Conservation (phyloP, 2,797 vertebrate genomes). For the Alcedo quadribrachys region DNA sequence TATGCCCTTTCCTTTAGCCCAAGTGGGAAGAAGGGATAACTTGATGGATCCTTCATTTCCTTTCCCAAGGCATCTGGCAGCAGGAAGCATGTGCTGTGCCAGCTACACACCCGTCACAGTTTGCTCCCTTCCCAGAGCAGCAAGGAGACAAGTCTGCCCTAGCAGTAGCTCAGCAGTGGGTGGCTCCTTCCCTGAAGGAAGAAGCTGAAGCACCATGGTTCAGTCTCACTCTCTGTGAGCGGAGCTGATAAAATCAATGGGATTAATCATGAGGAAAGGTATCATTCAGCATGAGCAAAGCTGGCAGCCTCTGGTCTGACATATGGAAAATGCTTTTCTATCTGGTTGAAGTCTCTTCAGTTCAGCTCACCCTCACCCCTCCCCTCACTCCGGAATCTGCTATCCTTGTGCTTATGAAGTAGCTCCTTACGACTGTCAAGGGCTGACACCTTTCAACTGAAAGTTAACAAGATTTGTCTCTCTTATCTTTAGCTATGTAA, state of each 20-base stretch:
- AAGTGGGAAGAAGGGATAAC: constrained; percentile 39
- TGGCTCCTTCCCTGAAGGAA: constrained; percentile 46
- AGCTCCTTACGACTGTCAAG: not conserved
- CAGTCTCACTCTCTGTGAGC: constrained; percentile 2
- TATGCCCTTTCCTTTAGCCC: constrained; percentile 42
- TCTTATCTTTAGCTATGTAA: not conserved
- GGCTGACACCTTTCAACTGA: not conserved
- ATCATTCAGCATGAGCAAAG: constrained; percentile 43
- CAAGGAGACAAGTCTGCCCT: constrained; percentile 42
- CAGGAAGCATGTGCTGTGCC: constrained; percentile 32
- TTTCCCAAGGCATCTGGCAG: constrained; percentile 66
- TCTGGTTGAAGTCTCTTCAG: not conserved
- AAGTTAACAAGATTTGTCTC: not conserved
- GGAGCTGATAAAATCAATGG: constrained; percentile 35
- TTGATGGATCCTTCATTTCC: constrained; percentile 54
- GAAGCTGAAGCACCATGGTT: not conserved
- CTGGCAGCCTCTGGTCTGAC: constrained; percentile 49
- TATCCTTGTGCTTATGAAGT: not conserved
- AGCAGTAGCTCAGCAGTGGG: constrained; percentile 2
- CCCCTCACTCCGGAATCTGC: not conserved
- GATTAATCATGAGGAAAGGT: constrained; percentile 55
- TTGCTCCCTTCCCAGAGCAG: constrained; percentile 37
- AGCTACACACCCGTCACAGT: constrained; percentile 27
- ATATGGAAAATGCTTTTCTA: constrained; percentile 56
- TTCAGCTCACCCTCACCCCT: not conserved